A percentile compares a stretch with the other conserved stretches of the same genome.
Conservation (phyloP, 2,113 vertebrate genomes). For the Pseudorhombus dupliciocellatus region DNA sequence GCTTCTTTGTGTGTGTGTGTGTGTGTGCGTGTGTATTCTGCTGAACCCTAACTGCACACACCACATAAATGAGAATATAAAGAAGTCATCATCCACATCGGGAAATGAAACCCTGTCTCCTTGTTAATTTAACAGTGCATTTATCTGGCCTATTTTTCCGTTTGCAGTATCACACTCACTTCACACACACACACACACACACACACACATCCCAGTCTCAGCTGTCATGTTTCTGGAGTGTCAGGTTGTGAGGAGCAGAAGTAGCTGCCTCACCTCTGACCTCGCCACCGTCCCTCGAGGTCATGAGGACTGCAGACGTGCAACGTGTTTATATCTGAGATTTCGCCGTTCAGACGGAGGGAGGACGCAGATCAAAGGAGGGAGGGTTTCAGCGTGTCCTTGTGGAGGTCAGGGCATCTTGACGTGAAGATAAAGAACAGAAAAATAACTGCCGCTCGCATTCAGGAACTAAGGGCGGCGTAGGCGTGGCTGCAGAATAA, state of each 20-base stretch:
- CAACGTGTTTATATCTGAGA: conserved; percentile 27
- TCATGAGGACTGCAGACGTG: conserved; percentile 26
- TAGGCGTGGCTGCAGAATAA: conserved; percentile 25
- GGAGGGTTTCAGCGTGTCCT: conserved; percentile 18
- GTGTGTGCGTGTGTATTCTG: not conserved
- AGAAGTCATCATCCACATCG: conserved; percentile 34
- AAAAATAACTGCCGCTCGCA: conserved; percentile 17
- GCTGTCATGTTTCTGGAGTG: conserved; percentile 61
- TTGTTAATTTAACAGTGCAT: conserved; percentile 33
- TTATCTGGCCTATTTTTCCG: conserved; percentile 16
- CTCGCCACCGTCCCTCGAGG: conserved; percentile 21
- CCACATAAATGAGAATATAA: conserved; percentile 4
- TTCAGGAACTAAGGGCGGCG: conserved; percentile 26
- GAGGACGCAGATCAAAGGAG: conserved; percentile 32
- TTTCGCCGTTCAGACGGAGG: conserved; percentile 18
- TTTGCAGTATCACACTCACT: conserved; percentile 12
- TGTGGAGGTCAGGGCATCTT: conserved; percentile 31
- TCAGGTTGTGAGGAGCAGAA: conserved; percentile 68
- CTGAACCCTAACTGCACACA: conserved; percentile 24
- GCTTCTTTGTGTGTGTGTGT: conserved; percentile 47
- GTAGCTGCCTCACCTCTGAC: conserved; percentile 56
- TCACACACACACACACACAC: conserved; percentile 22
- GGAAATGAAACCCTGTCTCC: conserved; percentile 11
- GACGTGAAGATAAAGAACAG: conserved; percentile 20
- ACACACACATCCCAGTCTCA: conserved; percentile 35